A percentile compares a stretch with the other conserved stretches of the same genome.
Evolutionary conservation across 2,797 vertebrate species (phyloP).

Genomic region (Pantherophis alleghaniensis): DNA sequence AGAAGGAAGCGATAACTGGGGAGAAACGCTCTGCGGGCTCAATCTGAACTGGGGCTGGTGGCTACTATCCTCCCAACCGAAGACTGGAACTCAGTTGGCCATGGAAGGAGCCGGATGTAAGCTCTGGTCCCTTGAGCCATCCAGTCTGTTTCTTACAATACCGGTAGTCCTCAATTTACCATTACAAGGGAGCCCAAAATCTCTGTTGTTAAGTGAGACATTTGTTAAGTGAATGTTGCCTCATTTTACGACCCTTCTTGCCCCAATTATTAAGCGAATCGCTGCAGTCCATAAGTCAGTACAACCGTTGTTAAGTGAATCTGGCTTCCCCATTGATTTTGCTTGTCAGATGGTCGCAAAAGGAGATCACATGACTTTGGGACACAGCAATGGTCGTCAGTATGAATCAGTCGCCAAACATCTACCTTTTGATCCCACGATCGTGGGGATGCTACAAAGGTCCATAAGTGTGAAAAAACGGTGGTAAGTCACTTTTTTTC

Average conservation of each 20-base stretch:
- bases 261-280: not conserved
- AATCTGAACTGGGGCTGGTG: constrained; percentile 68
- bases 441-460: not conserved
- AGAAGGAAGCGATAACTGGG: not conserved
- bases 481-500: not conserved
- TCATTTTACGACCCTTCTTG: not conserved
- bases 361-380: not conserved
- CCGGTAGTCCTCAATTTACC: not conserved
- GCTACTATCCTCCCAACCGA: constrained; percentile 67
- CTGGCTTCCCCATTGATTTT: not conserved
- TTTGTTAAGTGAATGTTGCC: not conserved
- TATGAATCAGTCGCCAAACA: not conserved
- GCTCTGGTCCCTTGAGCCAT: constrained; percentile 74
- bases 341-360: not conserved
- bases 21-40: constrained; percentile 67
- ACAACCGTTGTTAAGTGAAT: not conserved
- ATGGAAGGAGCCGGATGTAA: constrained; percentile 57
- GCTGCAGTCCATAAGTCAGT: not conserved
- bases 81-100: not conserved
- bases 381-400: not conserved
- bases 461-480: not conserved
- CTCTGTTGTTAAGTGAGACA: not conserved
- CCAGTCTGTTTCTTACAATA: constrained; percentile 77
- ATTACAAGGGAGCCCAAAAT: not conserved
- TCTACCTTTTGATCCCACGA: not conserved